Evolutionary conservation across 1,140 invertebrate species (phyloP), one percentile per base, ranked within the genome.

Genomic region (Palaemon carinicauda): DNA sequence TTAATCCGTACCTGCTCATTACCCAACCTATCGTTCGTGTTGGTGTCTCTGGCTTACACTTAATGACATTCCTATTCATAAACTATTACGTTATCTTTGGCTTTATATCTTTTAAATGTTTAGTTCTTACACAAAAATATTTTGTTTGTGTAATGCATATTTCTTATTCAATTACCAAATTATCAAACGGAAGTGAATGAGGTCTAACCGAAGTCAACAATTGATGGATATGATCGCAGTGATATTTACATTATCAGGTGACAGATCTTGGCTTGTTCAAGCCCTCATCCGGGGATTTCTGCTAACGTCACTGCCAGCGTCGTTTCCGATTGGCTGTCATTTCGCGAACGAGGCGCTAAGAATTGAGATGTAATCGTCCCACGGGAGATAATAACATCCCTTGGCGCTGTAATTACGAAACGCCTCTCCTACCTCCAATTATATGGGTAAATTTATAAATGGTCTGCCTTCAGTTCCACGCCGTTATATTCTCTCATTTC

Each of bases 251-350:
- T 81, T 87, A 87, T 87, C 79, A 77, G 85, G 85, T 77, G 85
- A 87, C 85, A 87, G 71, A 87, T 87, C 85, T 87, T 87, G 79
- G 85, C 85, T 87, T 81, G 79, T 87, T 87, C 79, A 73, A 65
- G 56, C 85, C 85, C 80, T 87, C 85, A 75, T 75, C 79, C 85
- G 79, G 71, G 85, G 85, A 82, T 50, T 75, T 50, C 31, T 27
- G 5, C 41, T 50, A 31, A 33, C 73, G 41, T 31, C 31, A 50
- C 73, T 50, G 27, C 31, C 73, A 50, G 17, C 73, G 41, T 75
- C 51, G 73, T 75, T 75, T 50, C 73, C 29, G 85, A 87, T 87
- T 87, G 85, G 85, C 85, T 51, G 69, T 87, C 85, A 81, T 87
- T 81, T 82, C 79, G 85, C 79, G 71, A 87, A 77, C 85, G 85